These are phyloP conservation scores for Eristalis pertinax DNA, from an alignment of 2,888 invertebrate genomes.

Conservation along the genomic window DNA sequence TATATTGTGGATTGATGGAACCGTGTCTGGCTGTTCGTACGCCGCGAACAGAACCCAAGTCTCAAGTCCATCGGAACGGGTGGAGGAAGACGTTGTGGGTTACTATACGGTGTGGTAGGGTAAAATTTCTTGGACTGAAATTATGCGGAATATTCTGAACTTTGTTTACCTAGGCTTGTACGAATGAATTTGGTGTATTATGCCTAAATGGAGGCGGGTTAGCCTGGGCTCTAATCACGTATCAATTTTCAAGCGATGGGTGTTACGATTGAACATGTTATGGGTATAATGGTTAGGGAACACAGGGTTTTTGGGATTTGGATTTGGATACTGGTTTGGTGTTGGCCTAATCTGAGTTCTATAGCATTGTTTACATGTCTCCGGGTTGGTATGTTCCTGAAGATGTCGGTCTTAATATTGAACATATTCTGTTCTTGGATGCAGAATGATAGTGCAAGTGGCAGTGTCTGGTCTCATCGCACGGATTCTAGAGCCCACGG, in stretches of 20 bases:
- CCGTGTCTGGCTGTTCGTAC: background rate
- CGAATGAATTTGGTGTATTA: background rate
- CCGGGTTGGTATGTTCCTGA: background rate
- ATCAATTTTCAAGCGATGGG: too few species aligned
- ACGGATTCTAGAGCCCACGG: slow-evolving; percentile 14
- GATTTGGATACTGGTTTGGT: background rate
- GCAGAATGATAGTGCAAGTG: too few species aligned
- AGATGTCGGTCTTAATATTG: too few species aligned
- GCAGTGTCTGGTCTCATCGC: slow-evolving; percentile 13
- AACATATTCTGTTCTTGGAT: too few species aligned
- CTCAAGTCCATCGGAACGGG: background rate
- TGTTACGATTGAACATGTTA: too few species aligned
- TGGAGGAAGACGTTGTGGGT: background rate
- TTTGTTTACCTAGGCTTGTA: background rate
- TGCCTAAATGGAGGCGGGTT: background rate
- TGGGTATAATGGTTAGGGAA: background rate
- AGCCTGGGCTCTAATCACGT: too few species aligned
- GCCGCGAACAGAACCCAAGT: too few species aligned
- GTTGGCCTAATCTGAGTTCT: background rate
- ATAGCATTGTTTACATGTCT: background rate
- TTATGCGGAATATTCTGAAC: background rate
- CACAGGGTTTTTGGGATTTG: background rate
- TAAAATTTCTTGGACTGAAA: background rate
- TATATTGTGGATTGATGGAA: background rate
- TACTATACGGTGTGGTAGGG: too few species aligned